phyloP scores from a whole-genome alignment of 2,113 vertebrate species.

The Erythrocercus mccallii region DNA sequence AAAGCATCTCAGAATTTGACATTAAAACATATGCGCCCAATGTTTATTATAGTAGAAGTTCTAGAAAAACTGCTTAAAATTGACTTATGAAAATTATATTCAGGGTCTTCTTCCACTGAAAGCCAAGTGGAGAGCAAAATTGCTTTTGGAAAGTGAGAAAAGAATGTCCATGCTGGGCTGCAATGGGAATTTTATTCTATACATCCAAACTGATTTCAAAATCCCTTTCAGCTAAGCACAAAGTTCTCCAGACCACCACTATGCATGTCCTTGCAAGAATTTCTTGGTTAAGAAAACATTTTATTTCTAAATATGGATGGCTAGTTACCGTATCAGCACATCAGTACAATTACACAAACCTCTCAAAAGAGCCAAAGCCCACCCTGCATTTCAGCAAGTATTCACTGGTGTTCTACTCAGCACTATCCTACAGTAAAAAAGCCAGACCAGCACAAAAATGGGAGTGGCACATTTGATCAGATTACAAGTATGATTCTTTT shows the following conservation, averaged over 20 bases:
- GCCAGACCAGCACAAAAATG: not conserved
- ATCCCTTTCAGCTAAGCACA: not conserved
- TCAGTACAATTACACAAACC: not conserved
- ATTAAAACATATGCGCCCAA: not conserved
- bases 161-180: not conserved
- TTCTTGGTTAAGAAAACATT: not conserved
- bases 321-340: not conserved
- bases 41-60: not conserved
- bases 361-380: not conserved
- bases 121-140: not conserved
- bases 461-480: constrained; percentile 38
- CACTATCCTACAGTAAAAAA: not conserved
- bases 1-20: not conserved
- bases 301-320: not conserved
- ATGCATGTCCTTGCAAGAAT: accelerated
- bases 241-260: not conserved
- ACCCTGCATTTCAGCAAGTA: not conserved
- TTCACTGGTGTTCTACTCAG: not conserved
- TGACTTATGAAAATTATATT: not conserved
- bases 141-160: not conserved
- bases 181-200: not conserved
- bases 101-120: not conserved
- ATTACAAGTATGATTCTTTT: not conserved
- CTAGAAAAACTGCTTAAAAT: not conserved
- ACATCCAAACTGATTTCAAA: not conserved